Conservation (phyloP, 2,797 vertebrate species). For the Tapera naevia region DNA sequence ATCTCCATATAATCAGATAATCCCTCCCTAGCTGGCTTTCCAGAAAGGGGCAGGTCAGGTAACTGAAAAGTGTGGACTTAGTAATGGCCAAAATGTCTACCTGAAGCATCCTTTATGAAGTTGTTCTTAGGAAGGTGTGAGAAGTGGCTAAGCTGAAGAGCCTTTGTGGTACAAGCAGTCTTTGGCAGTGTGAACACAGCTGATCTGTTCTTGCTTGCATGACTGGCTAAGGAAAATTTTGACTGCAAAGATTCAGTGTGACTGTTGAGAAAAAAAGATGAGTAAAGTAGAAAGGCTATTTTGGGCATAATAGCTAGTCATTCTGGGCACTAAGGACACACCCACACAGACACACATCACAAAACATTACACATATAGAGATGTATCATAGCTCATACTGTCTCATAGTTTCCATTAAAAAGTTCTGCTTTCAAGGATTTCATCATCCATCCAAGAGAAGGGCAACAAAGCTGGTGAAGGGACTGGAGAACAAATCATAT, state of each 20-base stretch:
- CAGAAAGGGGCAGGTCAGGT: not conserved
- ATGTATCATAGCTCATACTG: not conserved
- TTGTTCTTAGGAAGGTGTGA: slow-evolving; percentile 2
- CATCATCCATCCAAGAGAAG: not conserved
- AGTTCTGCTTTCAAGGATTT: not conserved
- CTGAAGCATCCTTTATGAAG: not conserved
- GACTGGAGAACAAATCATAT: no score
- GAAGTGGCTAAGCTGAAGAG: not conserved
- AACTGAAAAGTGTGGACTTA: not conserved
- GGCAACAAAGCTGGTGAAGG: no score
- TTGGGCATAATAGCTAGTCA: slow-evolving; percentile 37
- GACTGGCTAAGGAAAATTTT: slow-evolving; percentile 45
- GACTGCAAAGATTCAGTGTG: not conserved
- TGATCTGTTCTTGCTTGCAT: slow-evolving; percentile 19
- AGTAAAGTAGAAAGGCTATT: slow-evolving; percentile 47
- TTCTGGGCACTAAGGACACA: slow-evolving; percentile 25
- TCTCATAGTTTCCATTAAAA: slow-evolving; percentile 18
- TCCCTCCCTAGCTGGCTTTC: not conserved
- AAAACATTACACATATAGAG: not conserved
- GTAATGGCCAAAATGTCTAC: not conserved
- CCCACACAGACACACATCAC: not conserved
- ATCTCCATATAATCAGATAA: not conserved
- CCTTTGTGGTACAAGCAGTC: not conserved
- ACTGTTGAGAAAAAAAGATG: not conserved
- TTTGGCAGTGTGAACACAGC: slow-evolving; percentile 28